Percentiles rank a stretch among this genome's conserved stretches.
Evolutionary conservation across 2,888 invertebrate species (phyloP).

Genomic region (Gastracanthus pulcherrimus): DNA sequence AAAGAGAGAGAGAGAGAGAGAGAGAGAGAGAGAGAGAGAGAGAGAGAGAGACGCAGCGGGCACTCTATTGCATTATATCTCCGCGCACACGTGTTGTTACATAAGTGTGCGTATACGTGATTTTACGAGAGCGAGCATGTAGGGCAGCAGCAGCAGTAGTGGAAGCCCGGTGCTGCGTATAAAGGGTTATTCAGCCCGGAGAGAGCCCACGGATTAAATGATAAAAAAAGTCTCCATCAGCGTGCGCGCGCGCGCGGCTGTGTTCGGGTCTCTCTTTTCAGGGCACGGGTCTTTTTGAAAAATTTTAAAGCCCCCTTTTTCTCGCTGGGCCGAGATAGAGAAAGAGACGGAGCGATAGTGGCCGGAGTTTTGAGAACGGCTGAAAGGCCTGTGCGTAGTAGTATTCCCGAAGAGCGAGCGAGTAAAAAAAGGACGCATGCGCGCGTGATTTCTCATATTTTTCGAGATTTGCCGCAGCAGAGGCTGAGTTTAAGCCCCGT

Average conservation of each 20-base stretch:
- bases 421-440: slow-evolving; percentile 14
- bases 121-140: slow-evolving; percentile 19
- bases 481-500: slow-evolving; percentile 71
- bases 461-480: slow-evolving; percentile 73
- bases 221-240: slow-evolving; percentile 70
- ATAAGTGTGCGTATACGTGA: slow-evolving; percentile 13
- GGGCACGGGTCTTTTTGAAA: slow-evolving; percentile 74
- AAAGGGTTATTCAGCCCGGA: slow-evolving; percentile 75
- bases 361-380: slow-evolving; percentile 72
- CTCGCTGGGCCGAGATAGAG: slow-evolving; percentile 61
- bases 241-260: no score
- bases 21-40: not conserved
- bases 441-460: slow-evolving; percentile 75
- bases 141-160: slow-evolving; percentile 1
- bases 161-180: slow-evolving; percentile 58
- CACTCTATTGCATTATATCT: slow-evolving; percentile 66
- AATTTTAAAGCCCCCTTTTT: slow-evolving; percentile 72
- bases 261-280: slow-evolving; percentile 73
- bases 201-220: slow-evolving; percentile 76
- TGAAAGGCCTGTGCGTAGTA: slow-evolving; percentile 67
- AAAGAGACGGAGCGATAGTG: slow-evolving; percentile 55
- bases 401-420: slow-evolving; percentile 15
- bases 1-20: no score
- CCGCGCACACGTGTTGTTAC: slow-evolving; percentile 17
- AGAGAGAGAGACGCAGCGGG: slow-evolving; percentile 61